A percentile compares a stretch with the other conserved stretches of the same genome.
These are phyloP conservation scores for Pheucticus melanocephalus DNA, from an alignment of 2,113 vertebrate genomes.

Conservation along the genomic window DNA sequence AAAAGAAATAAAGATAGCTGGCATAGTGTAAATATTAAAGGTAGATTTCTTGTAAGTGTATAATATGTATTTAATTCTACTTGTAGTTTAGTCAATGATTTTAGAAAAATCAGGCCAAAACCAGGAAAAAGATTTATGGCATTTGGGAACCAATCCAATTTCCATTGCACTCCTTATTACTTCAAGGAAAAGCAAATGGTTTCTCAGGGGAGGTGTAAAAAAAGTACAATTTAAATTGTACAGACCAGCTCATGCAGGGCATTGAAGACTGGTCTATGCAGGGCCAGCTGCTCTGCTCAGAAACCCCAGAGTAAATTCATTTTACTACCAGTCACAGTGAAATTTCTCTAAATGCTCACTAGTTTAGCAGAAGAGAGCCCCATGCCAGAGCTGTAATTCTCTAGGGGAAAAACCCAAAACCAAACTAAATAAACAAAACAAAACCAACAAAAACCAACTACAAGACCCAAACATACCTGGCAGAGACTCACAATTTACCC, in stretches of 20 bases:
- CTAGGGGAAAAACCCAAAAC: fast-evolving
- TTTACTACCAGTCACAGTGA: not conserved
- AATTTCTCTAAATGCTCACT: not conserved
- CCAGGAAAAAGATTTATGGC: not conserved
- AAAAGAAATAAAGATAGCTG: not conserved
- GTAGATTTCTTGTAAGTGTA: not conserved
- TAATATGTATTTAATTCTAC: not conserved
- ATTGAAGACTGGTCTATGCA: not conserved
- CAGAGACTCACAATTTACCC: not conserved
- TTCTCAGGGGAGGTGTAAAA: not conserved
- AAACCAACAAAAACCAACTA: not conserved
- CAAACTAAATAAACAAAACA: not conserved
- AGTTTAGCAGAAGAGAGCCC: not conserved
- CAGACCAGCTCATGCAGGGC: not conserved
- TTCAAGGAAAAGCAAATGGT: not conserved
- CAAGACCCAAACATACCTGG: not conserved
- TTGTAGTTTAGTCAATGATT: not conserved
- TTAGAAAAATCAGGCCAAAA: not conserved
- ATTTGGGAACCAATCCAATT: not conserved
- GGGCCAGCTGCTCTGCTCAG: not conserved
- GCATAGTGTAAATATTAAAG: not conserved
- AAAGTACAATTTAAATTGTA: not conserved
- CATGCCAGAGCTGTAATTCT: not conserved
- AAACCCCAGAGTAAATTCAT: not conserved
- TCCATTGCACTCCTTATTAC: not conserved